These are phyloP conservation scores for Copidosoma floridanum DNA, from an alignment of 1,140 invertebrate genomes.

Conservation along the genomic window DNA sequence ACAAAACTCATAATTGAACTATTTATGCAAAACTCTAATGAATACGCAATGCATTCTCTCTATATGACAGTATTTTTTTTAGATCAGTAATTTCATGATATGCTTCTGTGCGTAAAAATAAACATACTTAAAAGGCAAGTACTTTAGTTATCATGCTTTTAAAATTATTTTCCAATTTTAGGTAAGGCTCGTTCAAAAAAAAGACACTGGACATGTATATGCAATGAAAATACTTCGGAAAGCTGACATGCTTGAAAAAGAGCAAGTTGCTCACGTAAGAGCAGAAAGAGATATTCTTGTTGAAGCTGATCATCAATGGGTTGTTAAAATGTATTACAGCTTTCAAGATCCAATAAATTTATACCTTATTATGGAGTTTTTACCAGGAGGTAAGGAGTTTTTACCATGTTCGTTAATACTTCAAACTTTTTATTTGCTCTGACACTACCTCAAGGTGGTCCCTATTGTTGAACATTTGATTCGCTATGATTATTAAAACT, in stretches of 20 bases:
- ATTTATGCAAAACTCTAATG: too few relatives aligned
- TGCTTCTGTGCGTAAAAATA: too few relatives aligned
- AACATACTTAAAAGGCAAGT: too few relatives aligned
- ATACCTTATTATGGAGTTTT: slow-evolving; percentile 99
- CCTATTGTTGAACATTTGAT: too few relatives aligned
- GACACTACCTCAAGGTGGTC: too few relatives aligned
- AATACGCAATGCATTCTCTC: too few relatives aligned
- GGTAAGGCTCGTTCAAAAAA: slow-evolving; percentile 98
- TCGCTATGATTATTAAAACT: too few relatives aligned
- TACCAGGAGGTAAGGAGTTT: slow-evolving; percentile 83
- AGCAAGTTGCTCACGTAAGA: slow-evolving; percentile 98
- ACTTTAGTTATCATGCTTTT: background rate
- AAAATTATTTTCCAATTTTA: slow-evolving; percentile 35
- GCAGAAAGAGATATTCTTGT: slow-evolving; percentile 98
- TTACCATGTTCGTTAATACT: too few relatives aligned
- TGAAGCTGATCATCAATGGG: slow-evolving; percentile 99
- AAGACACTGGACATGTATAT: slow-evolving; percentile 99
- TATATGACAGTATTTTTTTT: too few relatives aligned
- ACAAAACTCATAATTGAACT: too few relatives aligned
- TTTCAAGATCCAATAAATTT: slow-evolving; percentile 98
- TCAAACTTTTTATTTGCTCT: too few relatives aligned
- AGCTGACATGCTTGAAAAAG: slow-evolving; percentile 99
- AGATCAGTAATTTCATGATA: too few relatives aligned
- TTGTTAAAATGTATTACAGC: slow-evolving; percentile 99
- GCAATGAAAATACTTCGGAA: slow-evolving; percentile 99